Percentiles rank a stretch among this genome's conserved stretches.
Evolutionary conservation across 2,888 invertebrate species (phyloP).

Genomic region (Rhagium mordax): DNA sequence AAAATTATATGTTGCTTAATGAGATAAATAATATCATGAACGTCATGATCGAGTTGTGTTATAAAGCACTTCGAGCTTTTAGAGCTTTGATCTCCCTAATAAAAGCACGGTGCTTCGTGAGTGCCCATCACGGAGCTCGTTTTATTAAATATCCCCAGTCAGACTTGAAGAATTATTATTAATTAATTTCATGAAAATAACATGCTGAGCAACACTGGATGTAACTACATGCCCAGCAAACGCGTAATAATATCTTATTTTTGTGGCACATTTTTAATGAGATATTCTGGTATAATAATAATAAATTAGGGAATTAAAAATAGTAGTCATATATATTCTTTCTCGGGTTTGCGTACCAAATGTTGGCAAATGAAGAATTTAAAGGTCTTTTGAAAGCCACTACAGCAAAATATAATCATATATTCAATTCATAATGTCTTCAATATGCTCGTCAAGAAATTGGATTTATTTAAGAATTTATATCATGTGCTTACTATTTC

Average conservation of each 20-base stretch:
- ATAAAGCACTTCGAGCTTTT: background rate
- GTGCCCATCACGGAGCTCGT: conserved; percentile 6
- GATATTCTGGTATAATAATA: background rate
- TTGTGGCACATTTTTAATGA: background rate
- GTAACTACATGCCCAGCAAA: background rate
- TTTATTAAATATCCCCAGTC: conserved; percentile 10
- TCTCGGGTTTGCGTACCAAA: too few species aligned
- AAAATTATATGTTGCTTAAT: background rate
- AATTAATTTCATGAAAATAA: conserved; percentile 8
- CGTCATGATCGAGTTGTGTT: background rate
- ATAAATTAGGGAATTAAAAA: too few species aligned
- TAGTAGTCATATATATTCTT: too few species aligned
- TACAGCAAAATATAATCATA: too few species aligned
- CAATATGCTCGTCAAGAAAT: too few species aligned
- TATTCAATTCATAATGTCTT: too few species aligned
- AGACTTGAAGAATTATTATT: conserved; percentile 8
- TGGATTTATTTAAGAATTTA: too few species aligned
- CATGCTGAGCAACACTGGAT: background rate
- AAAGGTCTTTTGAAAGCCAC: too few species aligned
- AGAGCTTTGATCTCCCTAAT: background rate
- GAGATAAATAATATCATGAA: background rate
- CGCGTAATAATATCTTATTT: conserved; percentile 3
- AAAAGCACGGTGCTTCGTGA: background rate
- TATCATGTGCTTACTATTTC: too few species aligned
- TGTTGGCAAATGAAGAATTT: too few species aligned